phyloP scores from a whole-genome alignment of 2,888 invertebrate genomes.

The Maniola hyperantus region DNA sequence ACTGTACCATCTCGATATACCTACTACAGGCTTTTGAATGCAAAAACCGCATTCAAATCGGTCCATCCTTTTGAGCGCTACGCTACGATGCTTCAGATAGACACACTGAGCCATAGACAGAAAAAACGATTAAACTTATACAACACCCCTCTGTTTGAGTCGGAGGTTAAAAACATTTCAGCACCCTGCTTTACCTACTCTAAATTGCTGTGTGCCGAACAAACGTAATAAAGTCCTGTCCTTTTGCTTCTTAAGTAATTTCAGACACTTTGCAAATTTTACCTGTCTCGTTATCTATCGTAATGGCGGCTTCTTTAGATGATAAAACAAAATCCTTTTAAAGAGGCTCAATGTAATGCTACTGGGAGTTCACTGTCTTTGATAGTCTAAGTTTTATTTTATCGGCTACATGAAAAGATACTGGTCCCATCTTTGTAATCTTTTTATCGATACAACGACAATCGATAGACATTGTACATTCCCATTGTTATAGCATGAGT shows the following conservation, averaged over 20 bases:
- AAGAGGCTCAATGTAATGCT: conserved; percentile 47
- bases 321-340: conserved; percentile 64
- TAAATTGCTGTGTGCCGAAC: conserved; percentile 11
- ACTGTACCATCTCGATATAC: too few relatives aligned
- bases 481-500: background rate
- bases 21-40: too few relatives aligned
- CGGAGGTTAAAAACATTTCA: background rate
- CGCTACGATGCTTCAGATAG: too few relatives aligned
- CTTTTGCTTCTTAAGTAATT: conserved; percentile 45
- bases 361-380: conserved; percentile 50
- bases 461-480: conserved; percentile 1
- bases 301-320: conserved; percentile 55
- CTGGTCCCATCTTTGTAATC: conserved; percentile 7
- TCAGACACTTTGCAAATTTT: conserved; percentile 57
- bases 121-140: too few relatives aligned
- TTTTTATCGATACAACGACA: conserved; percentile 12
- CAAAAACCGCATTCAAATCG: too few relatives aligned
- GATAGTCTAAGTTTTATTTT: conserved; percentile 48
- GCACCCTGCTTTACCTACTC: conserved; percentile 8
- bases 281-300: conserved; percentile 67
- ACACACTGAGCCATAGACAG: too few relatives aligned
- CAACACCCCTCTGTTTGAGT: too few relatives aligned
- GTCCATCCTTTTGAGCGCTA: too few relatives aligned
- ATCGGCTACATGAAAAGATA: conserved; percentile 41
- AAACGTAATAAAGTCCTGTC: conserved; percentile 12